Evolutionary conservation across 2,888 invertebrate species (phyloP).

Genomic region (Amblyjoppa proteus): DNA sequence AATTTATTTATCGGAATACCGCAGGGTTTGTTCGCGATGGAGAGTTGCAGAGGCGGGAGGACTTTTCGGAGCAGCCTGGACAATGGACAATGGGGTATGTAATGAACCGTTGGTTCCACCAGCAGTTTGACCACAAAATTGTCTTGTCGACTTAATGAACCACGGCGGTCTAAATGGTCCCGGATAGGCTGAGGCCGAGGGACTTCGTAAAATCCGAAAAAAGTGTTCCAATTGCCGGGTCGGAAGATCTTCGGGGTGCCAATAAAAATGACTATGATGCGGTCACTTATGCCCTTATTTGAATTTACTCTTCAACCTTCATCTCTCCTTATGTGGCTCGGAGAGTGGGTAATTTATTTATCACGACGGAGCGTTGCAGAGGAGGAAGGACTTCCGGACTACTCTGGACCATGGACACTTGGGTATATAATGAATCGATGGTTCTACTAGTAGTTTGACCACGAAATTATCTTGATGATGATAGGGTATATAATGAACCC

Average conservation of each 20-base stretch:
- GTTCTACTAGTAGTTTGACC: slow-evolving; percentile 1
- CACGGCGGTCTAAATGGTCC: background rate
- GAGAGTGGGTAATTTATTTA: slow-evolving; percentile 72
- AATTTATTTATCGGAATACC: slow-evolving; percentile 76
- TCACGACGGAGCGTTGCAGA: slow-evolving; percentile 38
- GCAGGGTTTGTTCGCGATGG: slow-evolving; percentile 63
- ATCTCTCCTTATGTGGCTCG: background rate
- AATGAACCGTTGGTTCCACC: slow-evolving; percentile 25
- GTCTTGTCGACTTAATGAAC: slow-evolving; percentile 17
- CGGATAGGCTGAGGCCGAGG: background rate
- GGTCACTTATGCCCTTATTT: background rate
- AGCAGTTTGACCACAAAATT: slow-evolving; percentile 25
- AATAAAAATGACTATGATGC: background rate
- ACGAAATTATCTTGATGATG: slow-evolving; percentile 10
- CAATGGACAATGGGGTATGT: slow-evolving; percentile 33
- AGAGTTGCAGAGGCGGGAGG: background rate
- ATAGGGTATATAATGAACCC: slow-evolving; percentile 6
- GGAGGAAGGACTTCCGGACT: background rate
- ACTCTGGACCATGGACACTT: slow-evolving; percentile 30
- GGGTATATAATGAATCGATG: slow-evolving; percentile 34
- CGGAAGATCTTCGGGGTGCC: background rate
- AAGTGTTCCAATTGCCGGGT: background rate
- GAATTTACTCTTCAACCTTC: no score
- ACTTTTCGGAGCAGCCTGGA: slow-evolving; percentile 1
- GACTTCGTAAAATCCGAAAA: background rate